Percentiles rank a stretch among this genome's conserved stretches.
phyloP scores from a whole-genome alignment of 1,140 invertebrate genomes.

The Leptonema lineaticorne region DNA sequence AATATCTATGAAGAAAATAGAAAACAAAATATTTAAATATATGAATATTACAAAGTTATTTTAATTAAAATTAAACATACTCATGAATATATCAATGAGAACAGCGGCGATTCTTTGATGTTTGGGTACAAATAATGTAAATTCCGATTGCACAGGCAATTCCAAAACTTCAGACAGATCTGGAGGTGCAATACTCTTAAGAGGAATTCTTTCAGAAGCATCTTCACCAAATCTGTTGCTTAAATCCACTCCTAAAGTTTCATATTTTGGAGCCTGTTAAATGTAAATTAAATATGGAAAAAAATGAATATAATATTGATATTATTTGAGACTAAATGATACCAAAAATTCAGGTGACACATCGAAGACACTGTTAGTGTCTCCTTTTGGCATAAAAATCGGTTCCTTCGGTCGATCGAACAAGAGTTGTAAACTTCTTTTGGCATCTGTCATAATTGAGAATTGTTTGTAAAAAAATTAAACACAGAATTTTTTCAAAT shows the following conservation, averaged over 20 bases:
- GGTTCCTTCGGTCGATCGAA: slow-evolving; percentile 54
- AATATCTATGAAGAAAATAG: slow-evolving; percentile 46
- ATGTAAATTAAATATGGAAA: background rate
- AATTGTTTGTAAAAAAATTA: background rate
- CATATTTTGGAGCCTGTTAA: slow-evolving; percentile 47
- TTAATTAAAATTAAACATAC: slow-evolving; percentile 45
- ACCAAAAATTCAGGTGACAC: slow-evolving; percentile 49
- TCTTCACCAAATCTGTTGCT: slow-evolving; percentile 51
- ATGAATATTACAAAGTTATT: background rate
- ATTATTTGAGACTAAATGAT: too few relatives aligned
- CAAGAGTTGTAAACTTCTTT: slow-evolving; percentile 45
- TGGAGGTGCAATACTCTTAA: slow-evolving; percentile 48
- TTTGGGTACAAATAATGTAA: slow-evolving; percentile 60
- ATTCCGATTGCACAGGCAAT: slow-evolving; percentile 52
- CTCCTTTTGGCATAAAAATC: slow-evolving; percentile 52
- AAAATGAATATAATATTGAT: background rate
- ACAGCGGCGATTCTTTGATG: slow-evolving; percentile 59
- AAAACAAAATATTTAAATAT: slow-evolving; percentile 31
- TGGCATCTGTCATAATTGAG: slow-evolving; percentile 33
- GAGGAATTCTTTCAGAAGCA: slow-evolving; percentile 45
- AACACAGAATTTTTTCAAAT: too few relatives aligned
- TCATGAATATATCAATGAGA: slow-evolving; percentile 58
- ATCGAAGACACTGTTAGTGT: slow-evolving; percentile 48
- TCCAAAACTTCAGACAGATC: slow-evolving; percentile 47
- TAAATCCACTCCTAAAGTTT: slow-evolving; percentile 47